Evolutionary conservation across 2,888 invertebrate genomes (phyloP).

Genomic region (Tetheella fluctuosa): DNA sequence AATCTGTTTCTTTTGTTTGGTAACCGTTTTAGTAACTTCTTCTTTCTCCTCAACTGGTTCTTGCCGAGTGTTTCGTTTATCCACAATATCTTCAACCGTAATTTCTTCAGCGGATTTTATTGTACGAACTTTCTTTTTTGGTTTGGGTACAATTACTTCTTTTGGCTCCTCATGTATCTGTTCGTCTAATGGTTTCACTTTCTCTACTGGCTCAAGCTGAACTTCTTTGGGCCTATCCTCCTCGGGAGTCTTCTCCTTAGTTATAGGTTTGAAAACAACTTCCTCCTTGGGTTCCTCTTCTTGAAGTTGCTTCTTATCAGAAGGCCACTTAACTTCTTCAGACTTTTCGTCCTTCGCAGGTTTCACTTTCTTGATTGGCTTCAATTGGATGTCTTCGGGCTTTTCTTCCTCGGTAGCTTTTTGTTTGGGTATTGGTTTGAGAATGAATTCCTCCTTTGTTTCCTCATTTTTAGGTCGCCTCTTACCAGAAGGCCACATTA

Average conservation of each 20-base stretch:
- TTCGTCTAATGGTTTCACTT: constrained; percentile 56
- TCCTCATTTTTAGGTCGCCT: constrained; percentile 49
- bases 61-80: constrained; percentile 28
- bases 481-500: constrained; percentile 30
- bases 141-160: constrained; percentile 46
- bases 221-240: constrained; percentile 45
- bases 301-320: constrained; percentile 34
- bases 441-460: constrained; percentile 54
- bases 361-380: constrained; percentile 49
- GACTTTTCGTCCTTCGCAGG: constrained; percentile 36
- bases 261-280: constrained; percentile 54
- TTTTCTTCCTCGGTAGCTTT: constrained; percentile 39
- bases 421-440: constrained; percentile 59
- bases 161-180: constrained; percentile 62
- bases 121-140: constrained; percentile 43
- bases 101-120: constrained; percentile 38
- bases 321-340: constrained; percentile 48
- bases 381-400: constrained; percentile 70
- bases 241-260: constrained; percentile 38
- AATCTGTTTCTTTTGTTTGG: constrained; percentile 42
- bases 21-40: constrained; percentile 46
- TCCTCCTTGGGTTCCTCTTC: constrained; percentile 53
- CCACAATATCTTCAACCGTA: constrained; percentile 44
- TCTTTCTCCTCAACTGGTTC: constrained; percentile 52
- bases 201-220: constrained; percentile 32